Evolutionary conservation across 1,140 invertebrate species (phyloP).

Genomic region (Elymnias hypermnestra): DNA sequence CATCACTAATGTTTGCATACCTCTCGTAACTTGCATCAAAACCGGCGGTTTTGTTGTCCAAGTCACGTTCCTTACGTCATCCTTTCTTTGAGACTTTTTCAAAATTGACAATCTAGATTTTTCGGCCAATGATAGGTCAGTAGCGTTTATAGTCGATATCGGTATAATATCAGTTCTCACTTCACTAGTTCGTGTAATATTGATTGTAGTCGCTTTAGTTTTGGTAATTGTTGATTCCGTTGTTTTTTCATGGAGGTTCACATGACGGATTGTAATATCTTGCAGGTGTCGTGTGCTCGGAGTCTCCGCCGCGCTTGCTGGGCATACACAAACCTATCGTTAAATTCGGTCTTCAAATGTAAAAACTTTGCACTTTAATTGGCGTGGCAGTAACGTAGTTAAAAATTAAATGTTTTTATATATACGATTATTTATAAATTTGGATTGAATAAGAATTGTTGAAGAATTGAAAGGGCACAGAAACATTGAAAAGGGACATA

Average conservation of each 20-base stretch:
- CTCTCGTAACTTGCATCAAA: conserved; percentile 45
- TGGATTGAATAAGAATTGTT: no score
- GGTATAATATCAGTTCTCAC: not conserved
- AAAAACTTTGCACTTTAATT: no score
- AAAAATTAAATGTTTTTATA: no score
- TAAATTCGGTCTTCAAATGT: no score
- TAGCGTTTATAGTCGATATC: not conserved
- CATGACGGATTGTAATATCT: conserved; percentile 29
- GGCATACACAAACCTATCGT: conserved; percentile 50
- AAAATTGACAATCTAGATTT: conserved; percentile 56
- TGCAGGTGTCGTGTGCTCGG: conserved; percentile 15
- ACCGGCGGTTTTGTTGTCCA: conserved; percentile 50
- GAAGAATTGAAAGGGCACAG: no score
- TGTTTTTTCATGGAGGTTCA: conserved; percentile 5
- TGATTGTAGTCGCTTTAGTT: not conserved
- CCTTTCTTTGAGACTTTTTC: conserved; percentile 48
- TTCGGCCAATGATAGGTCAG: conserved; percentile 43
- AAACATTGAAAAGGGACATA: no score
- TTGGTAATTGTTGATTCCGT: not conserved
- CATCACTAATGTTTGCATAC: conserved; percentile 47
- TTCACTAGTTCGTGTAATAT: not conserved
- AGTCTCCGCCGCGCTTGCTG: conserved; percentile 28
- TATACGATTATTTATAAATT: no score
- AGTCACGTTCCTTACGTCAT: conserved; percentile 23
- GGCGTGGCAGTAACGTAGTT: no score